These are phyloP conservation scores for Lepidurus apus DNA, from an alignment of 1,140 invertebrate genomes.

Conservation along the genomic window DNA sequence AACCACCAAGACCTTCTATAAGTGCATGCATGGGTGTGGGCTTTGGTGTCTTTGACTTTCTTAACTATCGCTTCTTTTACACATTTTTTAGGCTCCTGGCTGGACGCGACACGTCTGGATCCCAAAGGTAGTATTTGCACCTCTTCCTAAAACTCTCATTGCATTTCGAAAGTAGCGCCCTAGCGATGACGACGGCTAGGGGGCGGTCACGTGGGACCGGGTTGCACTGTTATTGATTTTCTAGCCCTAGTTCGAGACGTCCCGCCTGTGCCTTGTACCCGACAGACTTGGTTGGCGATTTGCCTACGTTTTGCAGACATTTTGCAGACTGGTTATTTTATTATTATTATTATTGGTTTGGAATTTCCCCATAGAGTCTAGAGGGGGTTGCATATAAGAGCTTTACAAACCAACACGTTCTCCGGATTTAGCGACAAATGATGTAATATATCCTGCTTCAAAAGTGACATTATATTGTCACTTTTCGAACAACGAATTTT, in stretches of 20 bases:
- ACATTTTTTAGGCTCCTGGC: slow-evolving; percentile 14
- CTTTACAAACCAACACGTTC: too few relatives aligned
- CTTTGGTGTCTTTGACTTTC: background rate
- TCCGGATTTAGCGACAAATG: too few relatives aligned
- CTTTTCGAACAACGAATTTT: too few relatives aligned
- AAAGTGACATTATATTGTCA: too few relatives aligned
- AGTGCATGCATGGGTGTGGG: background rate
- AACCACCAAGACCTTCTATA: too few relatives aligned
- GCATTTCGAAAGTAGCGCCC: background rate
- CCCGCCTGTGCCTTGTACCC: background rate
- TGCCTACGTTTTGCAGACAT: too few relatives aligned
- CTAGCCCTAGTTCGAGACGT: background rate
- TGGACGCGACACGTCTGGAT: background rate
- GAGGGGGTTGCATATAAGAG: too few relatives aligned
- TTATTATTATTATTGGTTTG: too few relatives aligned
- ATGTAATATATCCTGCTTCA: too few relatives aligned
- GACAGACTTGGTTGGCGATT: too few relatives aligned
- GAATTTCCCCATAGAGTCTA: too few relatives aligned
- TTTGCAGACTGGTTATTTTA: too few relatives aligned
- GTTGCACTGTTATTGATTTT: background rate
- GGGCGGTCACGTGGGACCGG: background rate
- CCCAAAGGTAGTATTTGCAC: slow-evolving; percentile 14
- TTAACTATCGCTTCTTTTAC: slow-evolving; percentile 7
- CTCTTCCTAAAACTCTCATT: background rate
- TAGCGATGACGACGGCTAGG: background rate